Evolutionary conservation across 2,888 invertebrate genomes (phyloP).

Genomic region (Parnassius mnemosyne): DNA sequence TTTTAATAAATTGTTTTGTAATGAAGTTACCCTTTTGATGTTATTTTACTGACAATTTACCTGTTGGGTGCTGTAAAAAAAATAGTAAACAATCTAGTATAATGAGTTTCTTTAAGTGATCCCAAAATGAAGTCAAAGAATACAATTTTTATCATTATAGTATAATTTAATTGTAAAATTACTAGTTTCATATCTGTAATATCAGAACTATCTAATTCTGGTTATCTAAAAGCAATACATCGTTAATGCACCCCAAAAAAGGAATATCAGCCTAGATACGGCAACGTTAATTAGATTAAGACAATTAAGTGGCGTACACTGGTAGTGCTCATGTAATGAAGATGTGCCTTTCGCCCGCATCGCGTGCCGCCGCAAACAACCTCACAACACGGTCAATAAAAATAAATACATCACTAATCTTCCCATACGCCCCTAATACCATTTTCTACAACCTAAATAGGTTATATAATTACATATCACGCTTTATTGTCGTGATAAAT

Average conservation of each 20-base stretch:
- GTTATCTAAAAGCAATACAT: neutral
- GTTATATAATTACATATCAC: slow-evolving; percentile 79
- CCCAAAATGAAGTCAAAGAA: too few relatives aligned
- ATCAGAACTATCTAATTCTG: neutral
- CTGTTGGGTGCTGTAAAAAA: too few relatives aligned
- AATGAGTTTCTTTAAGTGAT: too few relatives aligned
- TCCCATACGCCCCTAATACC: slow-evolving; percentile 34
- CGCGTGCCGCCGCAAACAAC: slow-evolving; percentile 52
- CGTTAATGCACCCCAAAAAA: neutral
- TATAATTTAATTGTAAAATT: too few relatives aligned
- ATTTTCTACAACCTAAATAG: slow-evolving; percentile 63
- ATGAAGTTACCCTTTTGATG: too few relatives aligned
- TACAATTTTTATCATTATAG: too few relatives aligned
- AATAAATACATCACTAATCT: slow-evolving; percentile 66
- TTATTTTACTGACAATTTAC: too few relatives aligned
- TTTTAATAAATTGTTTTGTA: neutral
- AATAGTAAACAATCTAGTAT: too few relatives aligned
- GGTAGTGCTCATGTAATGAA: slow-evolving; percentile 46
- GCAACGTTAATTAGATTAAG: slow-evolving; percentile 39
- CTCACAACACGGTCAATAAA: slow-evolving; percentile 48
- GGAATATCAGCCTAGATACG: slow-evolving; percentile 30
- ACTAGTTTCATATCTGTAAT: neutral
- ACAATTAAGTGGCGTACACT: slow-evolving; percentile 51
- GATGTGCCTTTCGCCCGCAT: slow-evolving; percentile 55
- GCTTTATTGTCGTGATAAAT: slow-evolving; percentile 80